Base-by-base conservation (phyloP, 30 jellyfish, hydroid and myxozoan genomes). In the Chironex yamaguchii region DNA sequence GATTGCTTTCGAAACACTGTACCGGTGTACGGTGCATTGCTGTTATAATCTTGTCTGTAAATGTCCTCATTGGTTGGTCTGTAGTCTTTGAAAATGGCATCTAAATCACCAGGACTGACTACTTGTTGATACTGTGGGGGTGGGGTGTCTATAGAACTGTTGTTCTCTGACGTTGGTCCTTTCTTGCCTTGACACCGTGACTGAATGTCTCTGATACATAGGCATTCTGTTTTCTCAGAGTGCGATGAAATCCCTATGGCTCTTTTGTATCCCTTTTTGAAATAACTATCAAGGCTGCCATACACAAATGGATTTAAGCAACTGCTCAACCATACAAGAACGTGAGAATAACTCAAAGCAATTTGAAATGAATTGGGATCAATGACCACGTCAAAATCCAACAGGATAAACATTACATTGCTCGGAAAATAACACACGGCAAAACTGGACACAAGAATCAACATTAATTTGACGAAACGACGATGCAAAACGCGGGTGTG, bases 301-400 rank as follows among this genome's bases (percentile, higher is more conserved):
- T 89, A 89, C 1, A 89, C 81, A 34, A 89, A 89, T 17, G 97
- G 97, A 34, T 89, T 89, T 70, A 88, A 53, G 36, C 96, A 88
- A 48, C 92, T 77, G 35, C 79, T 88, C 68, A 76, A 71, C 96
- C 96, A 88, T 20, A 88, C 76, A 20, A 86, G 72, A 22, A 86
- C 83, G 21, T 73, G 90, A 30, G 96, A 67, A 62, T 71, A 86
- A 25, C 69, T 86, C n/a, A 86, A 0, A 3, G 53, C 86, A 0
- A 29, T 86, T 12, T 28, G 4, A 36, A 86, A 75, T 26, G 71
- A 33, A 23, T 58, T 13, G 26, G 0, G 29, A 79, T 86, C 69
- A n/a, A 79, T 13, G n/a, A 34, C 70, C 9, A 49, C 88, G 65
- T 85, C 88, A 36, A 88, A 88, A 53, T 88, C 96, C 71, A 88